phyloP scores from a whole-genome alignment of 2,888 invertebrate species.

The Aphodius granarius region DNA sequence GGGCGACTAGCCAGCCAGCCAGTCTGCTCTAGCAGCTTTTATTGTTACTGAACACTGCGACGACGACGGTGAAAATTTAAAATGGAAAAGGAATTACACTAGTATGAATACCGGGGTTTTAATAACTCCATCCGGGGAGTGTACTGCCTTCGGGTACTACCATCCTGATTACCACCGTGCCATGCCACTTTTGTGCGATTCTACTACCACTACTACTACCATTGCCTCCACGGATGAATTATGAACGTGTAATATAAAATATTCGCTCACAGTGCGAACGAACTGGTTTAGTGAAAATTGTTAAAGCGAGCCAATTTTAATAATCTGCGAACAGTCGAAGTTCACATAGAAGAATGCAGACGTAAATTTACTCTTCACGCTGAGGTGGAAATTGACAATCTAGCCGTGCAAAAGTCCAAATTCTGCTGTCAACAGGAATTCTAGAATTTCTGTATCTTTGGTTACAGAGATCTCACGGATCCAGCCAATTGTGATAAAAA shows the following conservation, averaged over 20 bases:
- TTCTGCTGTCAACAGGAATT: too few relatives aligned
- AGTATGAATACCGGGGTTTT: slow-evolving; percentile 29
- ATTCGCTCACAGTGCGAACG: background rate
- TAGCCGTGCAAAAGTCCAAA: too few relatives aligned
- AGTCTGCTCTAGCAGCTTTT: slow-evolving; percentile 28
- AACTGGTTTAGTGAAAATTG: background rate
- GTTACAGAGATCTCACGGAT: too few relatives aligned
- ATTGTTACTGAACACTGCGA: slow-evolving; percentile 26
- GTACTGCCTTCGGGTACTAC: slow-evolving; percentile 1
- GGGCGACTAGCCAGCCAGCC: background rate
- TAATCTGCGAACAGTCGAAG: background rate
- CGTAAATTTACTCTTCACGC: too few relatives aligned
- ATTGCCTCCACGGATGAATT: slow-evolving; percentile 21
- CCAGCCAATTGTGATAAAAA: too few relatives aligned
- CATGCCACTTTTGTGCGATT: background rate
- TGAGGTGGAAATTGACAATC: too few relatives aligned
- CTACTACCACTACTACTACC: slow-evolving; percentile 5
- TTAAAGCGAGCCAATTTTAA: background rate
- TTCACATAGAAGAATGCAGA: background rate
- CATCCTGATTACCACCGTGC: background rate
- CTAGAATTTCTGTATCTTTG: too few relatives aligned
- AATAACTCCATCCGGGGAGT: slow-evolving; percentile 21
- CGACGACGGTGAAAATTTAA: slow-evolving; percentile 25
- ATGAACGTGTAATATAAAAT: slow-evolving; percentile 22
- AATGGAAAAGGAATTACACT: slow-evolving; percentile 33